Conservation (phyloP, 2,797 vertebrate species). For the Periparus ater region DNA sequence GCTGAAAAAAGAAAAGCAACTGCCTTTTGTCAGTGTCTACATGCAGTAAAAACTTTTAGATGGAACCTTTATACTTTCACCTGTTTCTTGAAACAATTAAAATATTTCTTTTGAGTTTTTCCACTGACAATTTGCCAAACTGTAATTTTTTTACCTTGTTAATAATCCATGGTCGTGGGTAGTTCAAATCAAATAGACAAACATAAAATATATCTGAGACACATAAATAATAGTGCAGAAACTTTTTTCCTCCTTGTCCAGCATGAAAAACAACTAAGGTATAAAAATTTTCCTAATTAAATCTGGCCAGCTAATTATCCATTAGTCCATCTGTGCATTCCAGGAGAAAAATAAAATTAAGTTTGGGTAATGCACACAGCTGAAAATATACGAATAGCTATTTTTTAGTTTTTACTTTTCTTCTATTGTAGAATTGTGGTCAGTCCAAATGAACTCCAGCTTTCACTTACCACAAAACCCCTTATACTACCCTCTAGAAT, state of each 20-base stretch:
- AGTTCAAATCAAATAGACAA: neutral
- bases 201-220: neutral
- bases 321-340: slow-evolving; percentile 33
- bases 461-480: neutral
- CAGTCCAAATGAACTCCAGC: neutral
- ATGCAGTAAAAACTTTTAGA: neutral
- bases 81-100: neutral
- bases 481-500: neutral
- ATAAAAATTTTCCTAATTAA: slow-evolving; percentile 30
- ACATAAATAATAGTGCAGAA: neutral
- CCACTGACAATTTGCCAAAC: neutral
- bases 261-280: neutral
- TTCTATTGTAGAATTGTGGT: neutral
- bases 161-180: neutral
- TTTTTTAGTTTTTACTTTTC: slow-evolving; percentile 6
- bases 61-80: neutral
- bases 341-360: slow-evolving; percentile 16
- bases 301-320: slow-evolving; percentile 34
- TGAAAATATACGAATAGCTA: slow-evolving; percentile 11
- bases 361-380: neutral
- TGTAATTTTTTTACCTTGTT: neutral
- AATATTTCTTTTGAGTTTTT: neutral
- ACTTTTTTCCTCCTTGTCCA: neutral
- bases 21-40: neutral
- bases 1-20: neutral